Percentiles rank a stretch among this genome's conserved stretches.
Conservation (phyloP, 1,140 invertebrate genomes). For the Drosophila nikananu region DNA sequence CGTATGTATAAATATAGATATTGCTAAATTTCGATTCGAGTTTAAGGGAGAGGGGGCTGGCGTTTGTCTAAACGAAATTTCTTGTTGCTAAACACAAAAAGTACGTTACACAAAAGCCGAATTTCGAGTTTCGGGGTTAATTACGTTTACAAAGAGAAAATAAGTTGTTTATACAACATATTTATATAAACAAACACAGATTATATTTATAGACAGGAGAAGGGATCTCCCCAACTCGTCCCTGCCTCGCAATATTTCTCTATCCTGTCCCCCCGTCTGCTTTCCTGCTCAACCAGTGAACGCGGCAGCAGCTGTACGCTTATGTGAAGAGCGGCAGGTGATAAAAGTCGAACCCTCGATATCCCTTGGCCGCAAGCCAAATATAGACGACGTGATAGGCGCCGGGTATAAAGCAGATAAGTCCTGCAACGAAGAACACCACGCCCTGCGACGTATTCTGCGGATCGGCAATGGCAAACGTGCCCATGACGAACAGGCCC, state of each 20-base stretch:
- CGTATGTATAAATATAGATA: conserved; percentile 59
- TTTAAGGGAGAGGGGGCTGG: conserved; percentile 5
- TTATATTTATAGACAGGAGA: conserved; percentile 38
- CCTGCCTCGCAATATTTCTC: neutral
- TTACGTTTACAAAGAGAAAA: conserved; percentile 59
- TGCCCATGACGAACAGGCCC: conserved; percentile 91
- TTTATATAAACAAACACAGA: conserved; percentile 54
- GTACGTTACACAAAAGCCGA: conserved; percentile 56
- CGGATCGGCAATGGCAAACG: conserved; percentile 89
- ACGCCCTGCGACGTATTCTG: conserved; percentile 91
- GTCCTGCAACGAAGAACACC: conserved; percentile 92
- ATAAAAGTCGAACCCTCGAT: conserved; percentile 93
- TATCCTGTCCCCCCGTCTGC: conserved; percentile 8
- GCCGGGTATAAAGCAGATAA: conserved; percentile 93
- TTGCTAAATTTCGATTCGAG: conserved; percentile 66
- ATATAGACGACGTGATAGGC: conserved; percentile 94
- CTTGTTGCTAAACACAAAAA: conserved; percentile 60
- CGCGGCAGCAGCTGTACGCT: conserved; percentile 49
- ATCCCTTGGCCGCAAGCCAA: conserved; percentile 92
- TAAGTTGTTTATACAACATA: conserved; percentile 53
- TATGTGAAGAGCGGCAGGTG: conserved; percentile 93
- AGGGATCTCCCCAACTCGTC: conserved; percentile 5
- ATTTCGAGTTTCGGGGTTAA: conserved; percentile 32
- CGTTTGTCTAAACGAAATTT: conserved; percentile 57
- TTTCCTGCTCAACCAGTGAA: conserved; percentile 37